Evolutionary conservation across 2,797 vertebrate genomes (phyloP).

Genomic region (Menidia menidia): DNA sequence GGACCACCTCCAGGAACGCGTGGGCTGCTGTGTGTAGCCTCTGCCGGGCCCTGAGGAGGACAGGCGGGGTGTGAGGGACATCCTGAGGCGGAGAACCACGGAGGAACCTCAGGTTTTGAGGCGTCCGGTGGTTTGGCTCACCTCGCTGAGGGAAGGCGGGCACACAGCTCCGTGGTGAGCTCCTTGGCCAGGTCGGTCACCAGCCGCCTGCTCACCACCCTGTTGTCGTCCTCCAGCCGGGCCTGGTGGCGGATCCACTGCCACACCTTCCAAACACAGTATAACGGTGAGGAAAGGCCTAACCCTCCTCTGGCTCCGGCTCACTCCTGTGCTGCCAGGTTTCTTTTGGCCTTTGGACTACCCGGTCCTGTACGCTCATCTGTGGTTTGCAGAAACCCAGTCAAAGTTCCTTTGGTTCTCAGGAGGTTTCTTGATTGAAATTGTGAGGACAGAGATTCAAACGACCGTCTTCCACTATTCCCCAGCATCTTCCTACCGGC

Average conservation of each 20-base stretch:
- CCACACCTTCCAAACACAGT: constrained; percentile 74
- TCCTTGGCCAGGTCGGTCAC: constrained; percentile 68
- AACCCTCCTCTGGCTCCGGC: too few species aligned
- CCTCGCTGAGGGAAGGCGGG: constrained; percentile 48
- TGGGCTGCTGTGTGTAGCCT: constrained; percentile 63
- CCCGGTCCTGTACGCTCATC: too few species aligned
- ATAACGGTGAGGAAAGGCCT: neutral
- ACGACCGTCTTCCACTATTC: too few species aligned
- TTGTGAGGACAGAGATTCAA: too few species aligned
- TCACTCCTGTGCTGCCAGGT: too few species aligned
- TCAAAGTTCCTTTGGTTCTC: too few species aligned
- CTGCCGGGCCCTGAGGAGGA: constrained; percentile 63
- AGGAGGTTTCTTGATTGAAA: too few species aligned
- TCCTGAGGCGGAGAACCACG: neutral
- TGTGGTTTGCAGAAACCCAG: too few species aligned
- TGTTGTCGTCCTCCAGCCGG: constrained; percentile 78
- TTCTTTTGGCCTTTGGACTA: too few species aligned
- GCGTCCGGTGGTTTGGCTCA: constrained; percentile 22
- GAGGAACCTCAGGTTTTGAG: too few species aligned
- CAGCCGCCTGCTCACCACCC: constrained; percentile 70
- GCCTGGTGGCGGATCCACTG: constrained; percentile 83
- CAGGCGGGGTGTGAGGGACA: neutral
- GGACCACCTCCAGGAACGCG: constrained; percentile 81
- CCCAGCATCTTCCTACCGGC: too few species aligned
- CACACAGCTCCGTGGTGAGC: constrained; percentile 63